These are phyloP conservation scores for Apamea sordens DNA, from an alignment of 2,888 invertebrate species.

Conservation along the genomic window DNA sequence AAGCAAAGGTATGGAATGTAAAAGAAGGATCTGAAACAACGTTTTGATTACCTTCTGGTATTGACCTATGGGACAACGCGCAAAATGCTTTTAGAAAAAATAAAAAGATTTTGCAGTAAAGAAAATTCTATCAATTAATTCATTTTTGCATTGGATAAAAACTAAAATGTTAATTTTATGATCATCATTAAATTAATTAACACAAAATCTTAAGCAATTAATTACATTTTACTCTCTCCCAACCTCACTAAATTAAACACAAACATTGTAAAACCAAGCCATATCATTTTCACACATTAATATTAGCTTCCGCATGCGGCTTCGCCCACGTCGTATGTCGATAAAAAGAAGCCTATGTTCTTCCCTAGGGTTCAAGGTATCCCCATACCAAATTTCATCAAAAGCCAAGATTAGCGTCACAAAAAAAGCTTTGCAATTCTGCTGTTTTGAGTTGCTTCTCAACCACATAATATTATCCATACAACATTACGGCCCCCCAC, in stretches of 20 bases:
- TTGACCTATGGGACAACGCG: not conserved
- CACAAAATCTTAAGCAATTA: constrained; percentile 2
- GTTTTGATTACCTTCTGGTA: not conserved
- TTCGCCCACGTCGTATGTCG: too few relatives aligned
- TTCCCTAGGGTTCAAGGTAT: too few relatives aligned
- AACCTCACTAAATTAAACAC: constrained; percentile 24
- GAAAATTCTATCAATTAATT: not conserved
- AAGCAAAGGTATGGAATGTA: not conserved
- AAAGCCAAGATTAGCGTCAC: too few relatives aligned
- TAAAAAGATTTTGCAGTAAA: not conserved
- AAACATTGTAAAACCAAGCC: constrained; percentile 19
- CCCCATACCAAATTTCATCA: too few relatives aligned
- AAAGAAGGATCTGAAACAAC: not conserved
- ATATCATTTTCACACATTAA: constrained; percentile 40
- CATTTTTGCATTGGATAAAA: not conserved
- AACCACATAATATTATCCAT: not conserved
- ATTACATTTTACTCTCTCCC: not conserved
- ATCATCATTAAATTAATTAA: not conserved
- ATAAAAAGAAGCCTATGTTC: too few relatives aligned
- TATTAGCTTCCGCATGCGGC: too few relatives aligned
- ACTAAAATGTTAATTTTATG: not conserved
- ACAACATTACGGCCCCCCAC: constrained; percentile 2
- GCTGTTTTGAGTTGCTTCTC: not conserved
- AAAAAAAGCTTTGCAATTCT: not conserved
- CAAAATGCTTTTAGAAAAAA: not conserved